phyloP scores from a whole-genome alignment of 2,113 vertebrate genomes.

The Dissostichus mawsoni region DNA sequence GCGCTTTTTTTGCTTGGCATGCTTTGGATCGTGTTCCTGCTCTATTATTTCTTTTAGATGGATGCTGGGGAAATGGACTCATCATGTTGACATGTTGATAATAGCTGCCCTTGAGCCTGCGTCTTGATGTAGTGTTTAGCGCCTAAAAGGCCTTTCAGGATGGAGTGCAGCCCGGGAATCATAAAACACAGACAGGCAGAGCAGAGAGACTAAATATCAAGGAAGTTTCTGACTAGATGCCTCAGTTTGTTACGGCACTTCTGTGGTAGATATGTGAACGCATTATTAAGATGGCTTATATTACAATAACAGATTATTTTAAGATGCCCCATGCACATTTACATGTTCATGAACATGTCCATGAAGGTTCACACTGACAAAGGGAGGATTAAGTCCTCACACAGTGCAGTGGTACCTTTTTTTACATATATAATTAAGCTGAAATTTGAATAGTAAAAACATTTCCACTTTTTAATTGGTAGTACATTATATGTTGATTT shows the following conservation, averaged over 20 bases:
- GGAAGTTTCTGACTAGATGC: constrained; percentile 19
- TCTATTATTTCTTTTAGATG: constrained; percentile 75
- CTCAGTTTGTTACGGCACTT: not conserved
- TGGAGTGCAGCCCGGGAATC: constrained; percentile 52
- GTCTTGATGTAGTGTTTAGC: constrained; percentile 75
- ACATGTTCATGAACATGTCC: not conserved
- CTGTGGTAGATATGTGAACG: not conserved
- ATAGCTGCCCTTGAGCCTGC: constrained; percentile 77
- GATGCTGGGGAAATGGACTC: constrained; percentile 74
- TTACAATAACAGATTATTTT: constrained; percentile 23
- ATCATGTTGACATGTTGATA: constrained; percentile 77
- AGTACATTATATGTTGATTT: not conserved
- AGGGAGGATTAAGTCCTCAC: not conserved
- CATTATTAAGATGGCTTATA: not conserved
- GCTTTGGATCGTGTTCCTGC: constrained; percentile 40
- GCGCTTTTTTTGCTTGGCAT: constrained; percentile 42
- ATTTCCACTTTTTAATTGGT: not conserved
- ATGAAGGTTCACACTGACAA: not conserved
- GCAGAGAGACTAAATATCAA: constrained; percentile 36
- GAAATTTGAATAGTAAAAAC: not conserved
- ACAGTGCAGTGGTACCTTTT: not conserved
- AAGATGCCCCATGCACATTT: not conserved
- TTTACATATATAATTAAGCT: not conserved
- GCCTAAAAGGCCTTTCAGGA: constrained; percentile 67
- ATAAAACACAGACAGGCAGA: constrained; percentile 61